Base-by-base conservation (phyloP, 2,797 vertebrate species). In the Australoheros facetus region DNA sequence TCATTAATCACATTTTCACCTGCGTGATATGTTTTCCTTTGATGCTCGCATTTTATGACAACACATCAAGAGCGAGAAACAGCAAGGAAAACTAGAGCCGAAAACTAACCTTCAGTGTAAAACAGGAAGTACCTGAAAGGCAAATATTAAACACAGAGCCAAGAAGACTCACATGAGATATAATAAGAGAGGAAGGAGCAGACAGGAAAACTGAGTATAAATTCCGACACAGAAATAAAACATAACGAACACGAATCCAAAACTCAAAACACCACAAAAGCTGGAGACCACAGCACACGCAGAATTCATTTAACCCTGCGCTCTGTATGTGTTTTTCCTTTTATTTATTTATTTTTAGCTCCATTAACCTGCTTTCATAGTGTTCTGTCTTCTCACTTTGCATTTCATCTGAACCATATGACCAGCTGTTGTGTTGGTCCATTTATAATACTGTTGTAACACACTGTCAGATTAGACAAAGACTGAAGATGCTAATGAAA, bases 401-500 rank as follows among this genome's bases (percentile, higher is more conserved):
- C 23, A 64, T 42, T 10, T 17, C 4, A 14, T 64, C 7, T 17
- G 37, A 64, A 1, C 37, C 42, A 17, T 7, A 66, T 45, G 60
- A 10, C 21, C 60, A 45, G 60, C 14, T 54, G n/a, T 2, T 66
- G 39, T 66, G 60, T 53, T 64, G 39, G 21, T 26, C 21, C 14
- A 26, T 14, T 64, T 64, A 42, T 19, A 19, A 45, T 17, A 16
- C 26, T 45, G 26, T 14, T 23, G 60, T 28, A 26, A 64, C 10
- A 64, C 21, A 45, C 37, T 64, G 8, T 45, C 39, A 66, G 10
- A 54, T 21, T 21, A 54, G 1, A 0, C 23, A 69, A 48, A 69
- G 19, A 69, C 42, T 48, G 62, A 66, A 66, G 42, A 7, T 10
- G 23, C 9, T 51, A 69, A n/a, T 17, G 42, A 69, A 69, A 66